Evolutionary conservation across 2,888 invertebrate genomes (phyloP).

Genomic region (Orthonevra nobilis): DNA sequence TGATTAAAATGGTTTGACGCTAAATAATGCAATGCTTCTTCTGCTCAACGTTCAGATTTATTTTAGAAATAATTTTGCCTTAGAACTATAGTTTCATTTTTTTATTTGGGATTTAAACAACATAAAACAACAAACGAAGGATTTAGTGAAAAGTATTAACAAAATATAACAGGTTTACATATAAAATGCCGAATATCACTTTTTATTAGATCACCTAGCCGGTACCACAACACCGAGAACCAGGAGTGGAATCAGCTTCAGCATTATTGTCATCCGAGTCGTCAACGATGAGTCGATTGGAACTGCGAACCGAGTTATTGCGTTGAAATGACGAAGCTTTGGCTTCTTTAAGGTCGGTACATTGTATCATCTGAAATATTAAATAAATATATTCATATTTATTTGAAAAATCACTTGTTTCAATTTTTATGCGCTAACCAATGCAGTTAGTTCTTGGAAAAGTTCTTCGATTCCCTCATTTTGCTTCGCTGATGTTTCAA

Average conservation of each 20-base stretch:
- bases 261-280: constrained; percentile 69
- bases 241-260: constrained; percentile 36
- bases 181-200: constrained; percentile 65
- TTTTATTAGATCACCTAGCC: constrained; percentile 53
- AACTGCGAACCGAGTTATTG: constrained; percentile 70
- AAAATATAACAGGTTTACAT: constrained; percentile 59
- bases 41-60: no score
- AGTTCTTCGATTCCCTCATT: constrained; percentile 95
- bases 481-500: constrained; percentile 95
- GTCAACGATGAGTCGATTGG: constrained; percentile 72
- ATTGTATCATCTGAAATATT: constrained; percentile 48
- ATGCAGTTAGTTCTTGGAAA: constrained; percentile 90
- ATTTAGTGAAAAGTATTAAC: constrained; percentile 40
- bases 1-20: no score
- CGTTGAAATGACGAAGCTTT: constrained; percentile 68
- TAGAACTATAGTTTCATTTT: no score
- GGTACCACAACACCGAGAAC: constrained; percentile 69
- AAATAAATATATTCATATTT: not conserved
- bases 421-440: no score
- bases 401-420: no score
- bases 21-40: no score
- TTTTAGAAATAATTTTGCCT: no score
- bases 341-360: constrained; percentile 51
- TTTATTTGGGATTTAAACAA: constrained; percentile 53
- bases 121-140: constrained; percentile 8